phyloP scores from a whole-genome alignment of 2,113 vertebrate species.

The Semicossyphus pulcher region DNA sequence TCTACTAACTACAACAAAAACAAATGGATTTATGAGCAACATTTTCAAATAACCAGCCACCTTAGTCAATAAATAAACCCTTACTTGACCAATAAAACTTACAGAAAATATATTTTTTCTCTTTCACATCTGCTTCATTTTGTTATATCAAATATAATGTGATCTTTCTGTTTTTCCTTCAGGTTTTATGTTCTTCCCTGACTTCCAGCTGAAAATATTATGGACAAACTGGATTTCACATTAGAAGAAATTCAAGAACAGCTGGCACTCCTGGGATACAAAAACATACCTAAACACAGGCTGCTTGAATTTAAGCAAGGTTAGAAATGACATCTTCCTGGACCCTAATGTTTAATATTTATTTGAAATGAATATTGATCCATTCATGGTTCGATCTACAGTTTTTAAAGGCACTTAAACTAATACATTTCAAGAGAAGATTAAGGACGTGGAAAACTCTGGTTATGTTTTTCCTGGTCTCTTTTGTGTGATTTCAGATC shows the following conservation, averaged over 20 bases:
- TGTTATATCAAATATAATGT: not conserved
- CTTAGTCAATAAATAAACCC: no score
- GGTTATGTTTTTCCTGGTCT: not conserved
- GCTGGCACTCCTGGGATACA: constrained; percentile 78
- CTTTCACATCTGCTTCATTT: not conserved
- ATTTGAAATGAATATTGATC: no score
- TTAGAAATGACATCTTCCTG: no score
- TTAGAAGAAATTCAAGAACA: constrained; percentile 82
- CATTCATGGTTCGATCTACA: no score
- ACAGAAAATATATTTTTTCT: no score
- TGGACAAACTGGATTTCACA: constrained; percentile 82
- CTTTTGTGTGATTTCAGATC: constrained; percentile 63
- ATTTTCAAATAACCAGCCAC: no score
- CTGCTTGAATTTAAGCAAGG: constrained; percentile 82
- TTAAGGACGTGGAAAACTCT: not conserved
- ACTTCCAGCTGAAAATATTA: constrained; percentile 34
- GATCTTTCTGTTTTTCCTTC: not conserved
- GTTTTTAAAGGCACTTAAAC: no score
- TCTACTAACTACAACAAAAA: no score
- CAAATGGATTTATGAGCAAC: no score
- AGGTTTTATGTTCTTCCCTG: not conserved
- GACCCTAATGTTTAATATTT: no score
- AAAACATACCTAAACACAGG: constrained; percentile 77
- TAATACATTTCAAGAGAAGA: not conserved
- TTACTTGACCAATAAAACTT: no score